Percentiles rank a stretch among this genome's conserved stretches.
These are phyloP conservation scores for Labeo catla DNA, from an alignment of 2,113 vertebrate species.

Conservation along the genomic window DNA sequence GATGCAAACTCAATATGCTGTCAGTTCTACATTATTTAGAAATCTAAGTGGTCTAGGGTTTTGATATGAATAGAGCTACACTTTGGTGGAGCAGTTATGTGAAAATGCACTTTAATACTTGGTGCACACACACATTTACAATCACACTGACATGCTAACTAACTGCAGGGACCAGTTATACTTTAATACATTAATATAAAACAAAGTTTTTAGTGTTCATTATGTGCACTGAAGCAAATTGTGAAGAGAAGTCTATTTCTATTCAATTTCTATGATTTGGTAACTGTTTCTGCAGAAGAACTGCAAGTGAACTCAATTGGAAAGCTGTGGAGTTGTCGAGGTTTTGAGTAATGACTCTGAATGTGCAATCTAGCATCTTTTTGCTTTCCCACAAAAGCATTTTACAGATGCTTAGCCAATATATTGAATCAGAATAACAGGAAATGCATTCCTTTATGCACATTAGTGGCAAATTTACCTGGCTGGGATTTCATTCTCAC, in stretches of 20 bases:
- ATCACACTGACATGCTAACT: not conserved
- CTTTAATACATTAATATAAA: not conserved
- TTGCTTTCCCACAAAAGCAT: not conserved
- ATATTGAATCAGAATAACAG: constrained; percentile 12
- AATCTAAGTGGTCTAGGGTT: not conserved
- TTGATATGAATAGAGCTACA: not conserved
- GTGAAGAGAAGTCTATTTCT: not conserved
- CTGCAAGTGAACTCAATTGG: not conserved
- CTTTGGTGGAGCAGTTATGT: not conserved
- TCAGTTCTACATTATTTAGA: constrained; percentile 1
- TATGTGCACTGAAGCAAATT: not conserved
- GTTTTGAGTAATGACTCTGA: not conserved
- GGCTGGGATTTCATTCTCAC: not conserved
- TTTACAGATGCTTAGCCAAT: not conserved
- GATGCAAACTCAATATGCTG: constrained; percentile 3
- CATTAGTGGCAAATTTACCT: not conserved
- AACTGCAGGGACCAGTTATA: not conserved
- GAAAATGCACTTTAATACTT: not conserved
- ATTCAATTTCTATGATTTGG: not conserved
- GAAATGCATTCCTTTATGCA: not conserved
- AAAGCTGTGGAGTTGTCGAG: not conserved
- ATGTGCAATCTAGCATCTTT: constrained; percentile 11
- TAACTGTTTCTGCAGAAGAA: not conserved
- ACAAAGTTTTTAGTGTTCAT: not conserved
- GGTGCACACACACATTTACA: not conserved